Base-by-base conservation (phyloP, 2,888 invertebrate species). In the Phengaris arion region DNA sequence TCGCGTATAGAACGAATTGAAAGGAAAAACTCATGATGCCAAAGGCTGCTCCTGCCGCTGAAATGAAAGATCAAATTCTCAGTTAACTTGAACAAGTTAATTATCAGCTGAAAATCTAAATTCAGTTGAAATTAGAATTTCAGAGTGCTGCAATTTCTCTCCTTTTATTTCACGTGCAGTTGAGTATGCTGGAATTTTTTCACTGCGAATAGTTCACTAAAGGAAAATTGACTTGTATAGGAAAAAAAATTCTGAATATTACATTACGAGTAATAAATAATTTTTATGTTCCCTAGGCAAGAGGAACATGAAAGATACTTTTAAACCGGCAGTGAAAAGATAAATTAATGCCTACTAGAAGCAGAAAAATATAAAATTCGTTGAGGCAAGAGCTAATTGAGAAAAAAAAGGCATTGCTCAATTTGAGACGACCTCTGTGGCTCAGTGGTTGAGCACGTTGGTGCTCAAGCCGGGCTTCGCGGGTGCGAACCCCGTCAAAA, bases 51-150 rank as follows among this genome's bases (percentile, higher is more conserved):
- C n/a, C 68, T 48, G 8, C 22, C 22, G n/a, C n/a, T n/a, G 59
- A 59, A 59, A 59, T 59, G n/a, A n/a, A 68, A 46, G 48, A 4
- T 46, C 68, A 5, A 15, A 68, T 46, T 46, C 46, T 3, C 46
- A 68, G 35, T 68, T 46, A 13, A 8, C 68, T 15, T 46, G 68
- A 46, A 68, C 68, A 68, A 68, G 68, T 68, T 68, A 48, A 68
- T 68, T 68, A 68, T 48, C 68, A 46, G 2, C n/a, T 68, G 68
- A 68, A 68, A 68, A 68, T 59, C 22, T 15, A 46, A 48, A 15
- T 45, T 7, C n/a, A 5, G n/a, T 13, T 48, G n/a, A 68, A 68
- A 68, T 68, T 48, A 48, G 68, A 68, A 48, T 68, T 45, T 68
- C 7, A 13, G 9, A 7, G 68, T 9, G 48, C 13, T n/a, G 68